Base-by-base conservation (phyloP, 64 coral and sea anemone genomes). In the Trachythela sp. region DNA sequence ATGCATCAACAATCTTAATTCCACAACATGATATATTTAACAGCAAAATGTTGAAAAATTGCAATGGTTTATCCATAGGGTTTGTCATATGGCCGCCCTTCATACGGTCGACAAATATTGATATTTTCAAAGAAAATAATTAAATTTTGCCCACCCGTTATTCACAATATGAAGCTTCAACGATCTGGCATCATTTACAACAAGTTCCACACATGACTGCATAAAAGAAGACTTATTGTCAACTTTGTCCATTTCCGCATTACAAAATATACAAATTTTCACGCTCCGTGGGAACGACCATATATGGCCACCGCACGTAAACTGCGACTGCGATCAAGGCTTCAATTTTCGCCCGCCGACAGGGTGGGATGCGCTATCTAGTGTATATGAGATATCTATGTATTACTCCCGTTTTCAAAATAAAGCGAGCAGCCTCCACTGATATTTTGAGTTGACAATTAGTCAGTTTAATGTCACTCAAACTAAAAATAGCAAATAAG, bases 301-400 rank as follows among this genome's bases (percentile, higher is more conserved):
- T n/a, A 59, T 59, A 59, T 59, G 54, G 54, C 54, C 24, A 14
- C 24, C 24, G 54, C 54, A 6, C 54, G 24, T 14, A 17, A n/a
- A 59, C 6, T 59, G 54, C 56, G 1, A 64, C 56, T 64, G 56
- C 17, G 56, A 64, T 64, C 56, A 64, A n/a, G 56, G 56, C 56
- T 64, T 64, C 56, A 64, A 64, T 64, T 64, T 64, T 64, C 0
- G 20, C 56, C 22, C 17, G 56, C 56, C 56, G 5, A 18, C 56
- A 64, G 56, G 56, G 56, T 64, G 56, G 56, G 56, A 64, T 64
- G 56, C 56, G 56, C 56, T 64, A 64, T 5, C 56, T 64, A 64
- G 56, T 64, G 56, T 64, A 64, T 64, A 18, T 64, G 26, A n/a
- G 56, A 64, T 64, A 64, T 64, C 56, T 64, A 27, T 64, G 56